Percentiles rank a stretch among this genome's conserved stretches.
Conservation (phyloP, 2,888 invertebrate genomes). For the Pyrocoelia pectoralis region DNA sequence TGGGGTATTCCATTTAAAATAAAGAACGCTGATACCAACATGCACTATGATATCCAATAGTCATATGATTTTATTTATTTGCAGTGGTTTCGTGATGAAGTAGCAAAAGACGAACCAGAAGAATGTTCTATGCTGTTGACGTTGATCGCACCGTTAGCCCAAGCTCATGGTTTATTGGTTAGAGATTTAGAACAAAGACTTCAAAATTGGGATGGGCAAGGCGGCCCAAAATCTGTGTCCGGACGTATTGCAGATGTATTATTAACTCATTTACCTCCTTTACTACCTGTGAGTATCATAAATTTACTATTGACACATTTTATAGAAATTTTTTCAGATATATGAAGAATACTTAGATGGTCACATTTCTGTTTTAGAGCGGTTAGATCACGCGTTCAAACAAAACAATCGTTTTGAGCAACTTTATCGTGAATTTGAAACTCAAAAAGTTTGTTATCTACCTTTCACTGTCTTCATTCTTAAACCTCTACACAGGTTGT, state of each 20-base stretch:
- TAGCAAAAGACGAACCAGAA: slow-evolving; percentile 64
- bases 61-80: no score
- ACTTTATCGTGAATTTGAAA: slow-evolving; percentile 79
- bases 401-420: slow-evolving; percentile 74
- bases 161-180: slow-evolving; percentile 82
- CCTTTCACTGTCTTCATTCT: slow-evolving; percentile 83
- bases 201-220: slow-evolving; percentile 75
- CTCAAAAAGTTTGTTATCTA: slow-evolving; percentile 85
- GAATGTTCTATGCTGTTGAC: slow-evolving; percentile 68
- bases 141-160: slow-evolving; percentile 76
- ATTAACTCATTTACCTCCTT: slow-evolving; percentile 71
- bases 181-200: slow-evolving; percentile 80
- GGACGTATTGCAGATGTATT: slow-evolving; percentile 81
- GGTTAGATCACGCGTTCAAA: slow-evolving; percentile 80
- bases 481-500: slow-evolving; percentile 83
- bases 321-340: slow-evolving; percentile 55
- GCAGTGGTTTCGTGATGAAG: slow-evolving; percentile 79
- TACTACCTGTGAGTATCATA: slow-evolving; percentile 62
- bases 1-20: no score
- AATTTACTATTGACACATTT: not conserved
- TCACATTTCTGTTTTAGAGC: slow-evolving; percentile 79
- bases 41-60: no score
- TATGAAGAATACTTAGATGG: slow-evolving; percentile 78
- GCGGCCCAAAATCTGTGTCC: slow-evolving; percentile 58
- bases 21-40: no score